Evolutionary conservation across 2,113 vertebrate species (phyloP), one percentile per base, ranked within the genome.

Genomic region (Chionodraco myersi): DNA sequence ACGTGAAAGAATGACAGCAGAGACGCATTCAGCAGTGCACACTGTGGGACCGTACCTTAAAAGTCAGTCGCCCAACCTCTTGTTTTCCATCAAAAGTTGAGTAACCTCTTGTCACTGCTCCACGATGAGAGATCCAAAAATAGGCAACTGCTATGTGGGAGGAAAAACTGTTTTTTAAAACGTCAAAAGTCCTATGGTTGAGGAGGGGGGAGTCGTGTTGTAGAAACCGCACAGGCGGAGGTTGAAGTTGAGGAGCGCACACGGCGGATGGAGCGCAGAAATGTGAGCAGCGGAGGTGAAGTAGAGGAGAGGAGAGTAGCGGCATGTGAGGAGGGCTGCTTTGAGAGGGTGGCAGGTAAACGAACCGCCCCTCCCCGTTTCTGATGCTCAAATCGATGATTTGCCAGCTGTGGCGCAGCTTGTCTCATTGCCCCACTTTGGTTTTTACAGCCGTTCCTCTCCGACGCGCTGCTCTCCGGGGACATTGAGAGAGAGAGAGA

Each of bases 51-150:
- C 80, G 67, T 96, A 96, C 95, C 95, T 96, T 92, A 86, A 88
- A 91, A 94, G 88, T 96, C 94, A 94, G 92, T 92, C 81, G 82
- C 79, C 82, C 85, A 89, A 90, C 86, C 85, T 91, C 94, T 83
- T 71, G 93, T 91, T 92, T 95, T 94, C 95, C 95, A 96, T 96
- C 92, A 93, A 95, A 94, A 94, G 94, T 95, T 93, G 86, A 91
- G 81, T 85, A 86, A 73, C 73, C 84, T 88, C 84, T 85, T 75
- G 84, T 88, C 85, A 80, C 84, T 86, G 90, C 89, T 90, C 92
- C 91, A 82, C 92, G 88, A 61, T 86, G 86, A 91, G 85, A 88
- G 93, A 92, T 93, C 91, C 94, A 88, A 82, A 57, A 90, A 88
- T 65, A 81, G 64, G 79, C 75, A 69, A 70, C 72, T 77, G 78